These are phyloP conservation scores for Megaustenia siamemsis DNA, from an alignment of 2,888 invertebrate genomes.

Conservation along the genomic window DNA sequence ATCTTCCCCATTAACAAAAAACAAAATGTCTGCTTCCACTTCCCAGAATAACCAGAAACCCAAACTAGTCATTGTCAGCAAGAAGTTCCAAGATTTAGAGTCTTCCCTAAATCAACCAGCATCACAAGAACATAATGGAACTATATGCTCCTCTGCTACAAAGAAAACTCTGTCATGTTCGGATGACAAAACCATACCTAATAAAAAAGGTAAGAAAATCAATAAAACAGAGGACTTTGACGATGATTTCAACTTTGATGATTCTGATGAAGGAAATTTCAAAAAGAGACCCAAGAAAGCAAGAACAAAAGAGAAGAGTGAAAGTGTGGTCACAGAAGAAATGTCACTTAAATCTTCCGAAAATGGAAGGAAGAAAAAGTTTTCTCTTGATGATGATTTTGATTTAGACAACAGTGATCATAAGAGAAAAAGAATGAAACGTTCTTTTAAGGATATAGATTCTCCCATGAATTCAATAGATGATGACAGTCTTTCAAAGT, in stretches of 20 bases:
- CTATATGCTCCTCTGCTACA: background rate
- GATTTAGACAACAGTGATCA: background rate
- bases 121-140: background rate
- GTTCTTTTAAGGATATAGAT: background rate
- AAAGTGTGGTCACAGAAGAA: background rate
- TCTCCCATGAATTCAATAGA: too few species aligned
- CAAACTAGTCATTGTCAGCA: slow-evolving; percentile 34
- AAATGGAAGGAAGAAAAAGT: slow-evolving; percentile 31
- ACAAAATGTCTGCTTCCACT: background rate
- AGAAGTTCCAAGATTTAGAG: background rate
- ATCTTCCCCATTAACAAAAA: background rate
- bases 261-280: slow-evolving; percentile 34
- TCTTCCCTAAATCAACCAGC: background rate
- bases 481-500: background rate
- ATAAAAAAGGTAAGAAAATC: background rate
- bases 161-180: background rate
- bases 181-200: background rate
- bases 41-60: slow-evolving; percentile 24
- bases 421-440: background rate
- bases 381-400: background rate
- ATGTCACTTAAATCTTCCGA: background rate
- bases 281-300: background rate
- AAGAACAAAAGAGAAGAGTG: background rate
- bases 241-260: slow-evolving; percentile 38
- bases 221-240: background rate